These are phyloP conservation scores for Grammomys surdaster DNA, from an alignment of 2,113 vertebrate genomes.

Conservation along the genomic window DNA sequence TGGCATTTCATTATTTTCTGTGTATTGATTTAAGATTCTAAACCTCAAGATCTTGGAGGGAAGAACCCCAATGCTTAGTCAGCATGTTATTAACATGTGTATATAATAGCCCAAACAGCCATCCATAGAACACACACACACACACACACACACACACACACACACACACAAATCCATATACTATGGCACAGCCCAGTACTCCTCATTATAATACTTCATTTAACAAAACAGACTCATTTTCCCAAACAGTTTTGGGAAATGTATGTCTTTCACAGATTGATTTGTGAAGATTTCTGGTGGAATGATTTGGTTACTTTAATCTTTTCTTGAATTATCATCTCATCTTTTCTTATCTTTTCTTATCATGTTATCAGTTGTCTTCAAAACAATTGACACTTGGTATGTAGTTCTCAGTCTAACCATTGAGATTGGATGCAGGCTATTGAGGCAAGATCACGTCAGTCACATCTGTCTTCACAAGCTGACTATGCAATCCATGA, in stretches of 20 bases:
- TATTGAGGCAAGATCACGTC: background rate
- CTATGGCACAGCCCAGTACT: too few relatives aligned
- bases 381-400: background rate
- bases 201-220: background rate
- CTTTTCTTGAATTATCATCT: background rate
- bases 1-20: background rate
- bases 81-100: background rate
- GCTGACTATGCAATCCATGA: rapidly evolving
- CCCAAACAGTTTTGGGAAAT: background rate
- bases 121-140: background rate
- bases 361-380: background rate
- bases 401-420: background rate
- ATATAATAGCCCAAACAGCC: background rate
- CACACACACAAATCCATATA: background rate
- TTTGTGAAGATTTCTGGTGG: background rate
- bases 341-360: too few relatives aligned
- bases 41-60: background rate
- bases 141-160: background rate
- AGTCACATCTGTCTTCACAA: too few relatives aligned
- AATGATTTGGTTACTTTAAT: background rate
- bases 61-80: background rate
- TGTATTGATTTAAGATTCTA: background rate
- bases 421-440: background rate
- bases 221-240: background rate
- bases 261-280: background rate